Percentiles rank a stretch among this genome's conserved stretches.
These are phyloP conservation scores for Sminthopsis crassicaudata DNA, from an alignment of 2,113 vertebrate species.

Conservation along the genomic window DNA sequence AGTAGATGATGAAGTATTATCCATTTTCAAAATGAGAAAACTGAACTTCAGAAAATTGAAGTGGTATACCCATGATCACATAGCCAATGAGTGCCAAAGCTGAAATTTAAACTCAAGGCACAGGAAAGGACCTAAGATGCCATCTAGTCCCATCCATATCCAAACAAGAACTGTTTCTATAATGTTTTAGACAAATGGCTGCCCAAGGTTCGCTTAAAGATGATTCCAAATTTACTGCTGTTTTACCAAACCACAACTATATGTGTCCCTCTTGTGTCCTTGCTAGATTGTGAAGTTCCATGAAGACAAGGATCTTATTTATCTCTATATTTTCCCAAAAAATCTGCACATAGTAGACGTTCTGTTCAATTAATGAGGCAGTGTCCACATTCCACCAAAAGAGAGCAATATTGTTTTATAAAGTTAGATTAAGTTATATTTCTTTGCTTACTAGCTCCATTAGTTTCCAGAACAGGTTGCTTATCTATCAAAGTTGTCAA, in stretches of 20 bases:
- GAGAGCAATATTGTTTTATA: not conserved
- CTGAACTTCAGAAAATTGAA: not conserved
- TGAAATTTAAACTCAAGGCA: not conserved
- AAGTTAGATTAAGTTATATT: not conserved
- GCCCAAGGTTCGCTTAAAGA: not conserved
- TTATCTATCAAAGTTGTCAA: not conserved
- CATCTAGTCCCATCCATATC: not conserved
- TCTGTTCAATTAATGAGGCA: not conserved
- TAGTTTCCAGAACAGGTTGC: not conserved
- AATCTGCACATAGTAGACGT: not conserved
- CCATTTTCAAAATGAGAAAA: not conserved
- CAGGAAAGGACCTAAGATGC: not conserved
- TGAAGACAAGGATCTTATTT: not conserved
- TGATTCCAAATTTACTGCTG: not conserved
- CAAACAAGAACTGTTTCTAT: not conserved
- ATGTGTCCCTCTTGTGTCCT: not conserved
- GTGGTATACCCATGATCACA: not conserved
- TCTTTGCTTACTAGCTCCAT: not conserved
- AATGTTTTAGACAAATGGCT: not conserved
- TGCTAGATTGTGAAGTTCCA: not conserved
- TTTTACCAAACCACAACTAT: not conserved
- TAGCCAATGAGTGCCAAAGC: not conserved
- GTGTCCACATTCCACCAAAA: not conserved
- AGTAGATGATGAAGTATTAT: not conserved
- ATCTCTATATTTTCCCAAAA: not conserved